These are phyloP conservation scores for Orestias chungarensis DNA, from an alignment of 2,797 vertebrate species.

Conservation along the genomic window DNA sequence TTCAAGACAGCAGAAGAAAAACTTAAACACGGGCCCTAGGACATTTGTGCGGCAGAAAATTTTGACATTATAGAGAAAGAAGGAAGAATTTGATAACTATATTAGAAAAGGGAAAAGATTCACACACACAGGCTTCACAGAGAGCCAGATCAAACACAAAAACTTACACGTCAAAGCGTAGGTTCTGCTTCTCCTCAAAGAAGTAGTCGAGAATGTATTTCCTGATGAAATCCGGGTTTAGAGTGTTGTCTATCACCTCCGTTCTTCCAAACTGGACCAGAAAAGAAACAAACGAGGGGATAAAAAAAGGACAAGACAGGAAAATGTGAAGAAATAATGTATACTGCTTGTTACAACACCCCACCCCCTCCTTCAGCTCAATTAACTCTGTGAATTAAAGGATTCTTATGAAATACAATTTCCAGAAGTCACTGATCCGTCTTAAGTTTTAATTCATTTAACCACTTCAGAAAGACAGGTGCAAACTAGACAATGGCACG, in stretches of 20 bases:
- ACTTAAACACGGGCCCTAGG: constrained; percentile 16
- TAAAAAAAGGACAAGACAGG: constrained; percentile 11
- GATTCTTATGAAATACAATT: constrained; percentile 53
- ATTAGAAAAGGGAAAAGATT: constrained; percentile 20
- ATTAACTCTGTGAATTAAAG: constrained; percentile 27
- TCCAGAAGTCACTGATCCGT: constrained; percentile 34
- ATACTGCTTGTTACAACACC: constrained; percentile 15
- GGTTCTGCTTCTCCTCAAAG: constrained; percentile 97
- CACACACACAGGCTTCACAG: constrained; percentile 36
- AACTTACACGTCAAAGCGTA: constrained; percentile 96
- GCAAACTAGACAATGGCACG: neutral
- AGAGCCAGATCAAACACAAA: constrained; percentile 63
- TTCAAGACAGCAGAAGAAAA: constrained; percentile 27
- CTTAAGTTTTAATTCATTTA: constrained; percentile 20
- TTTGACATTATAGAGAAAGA: constrained; percentile 32
- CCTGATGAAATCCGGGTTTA: constrained; percentile 95
- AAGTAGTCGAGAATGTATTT: constrained; percentile 96
- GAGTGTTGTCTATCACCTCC: constrained; percentile 94
- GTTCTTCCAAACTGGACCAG: constrained; percentile 90
- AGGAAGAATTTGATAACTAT: constrained; percentile 32
- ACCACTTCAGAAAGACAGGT: constrained; percentile 20
- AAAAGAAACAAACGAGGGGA: constrained; percentile 31
- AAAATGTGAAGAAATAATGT: constrained; percentile 25
- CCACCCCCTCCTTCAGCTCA: constrained; percentile 3
- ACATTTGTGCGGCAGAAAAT: constrained; percentile 19